Evolutionary conservation across 2,797 vertebrate species (phyloP).

Genomic region (Serranus cabrilla): DNA sequence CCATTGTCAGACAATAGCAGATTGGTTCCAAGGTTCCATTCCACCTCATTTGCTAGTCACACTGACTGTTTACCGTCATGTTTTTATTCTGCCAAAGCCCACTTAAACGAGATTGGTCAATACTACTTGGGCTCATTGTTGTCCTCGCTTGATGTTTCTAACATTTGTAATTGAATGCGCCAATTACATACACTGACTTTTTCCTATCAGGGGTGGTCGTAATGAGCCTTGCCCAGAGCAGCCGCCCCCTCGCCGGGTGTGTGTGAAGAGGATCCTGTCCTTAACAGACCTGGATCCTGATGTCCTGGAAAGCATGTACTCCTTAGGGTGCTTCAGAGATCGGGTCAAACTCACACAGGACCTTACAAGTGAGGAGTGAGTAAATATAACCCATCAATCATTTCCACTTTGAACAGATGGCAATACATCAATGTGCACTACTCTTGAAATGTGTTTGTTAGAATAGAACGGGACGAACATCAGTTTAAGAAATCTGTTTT

Average conservation of each 20-base stretch:
- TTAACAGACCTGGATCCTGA: slow-evolving; percentile 93
- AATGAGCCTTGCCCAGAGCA: slow-evolving; percentile 94
- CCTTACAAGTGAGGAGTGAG: slow-evolving; percentile 94
- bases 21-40: too few species aligned
- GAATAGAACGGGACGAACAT: neutral
- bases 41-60: too few species aligned
- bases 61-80: too few species aligned
- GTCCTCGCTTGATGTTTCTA: neutral
- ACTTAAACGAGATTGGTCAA: too few species aligned
- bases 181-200: neutral
- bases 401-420: slow-evolving; percentile 9
- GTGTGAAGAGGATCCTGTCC: slow-evolving; percentile 89
- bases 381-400: slow-evolving; percentile 55
- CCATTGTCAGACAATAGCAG: too few species aligned
- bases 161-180: neutral
- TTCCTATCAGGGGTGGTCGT: slow-evolving; percentile 87
- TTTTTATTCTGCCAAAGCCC: too few species aligned
- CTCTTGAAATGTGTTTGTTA: neutral
- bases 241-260: slow-evolving; percentile 90
- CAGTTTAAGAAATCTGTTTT: neutral
- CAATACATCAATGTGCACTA: neutral
- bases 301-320: slow-evolving; percentile 95
- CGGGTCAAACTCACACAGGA: slow-evolving; percentile 91
- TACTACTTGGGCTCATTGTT: too few species aligned
- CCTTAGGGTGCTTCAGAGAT: slow-evolving; percentile 93